Evolutionary conservation across 1,140 invertebrate species (phyloP).

Genomic region (Aphaenogaster rudis): DNA sequence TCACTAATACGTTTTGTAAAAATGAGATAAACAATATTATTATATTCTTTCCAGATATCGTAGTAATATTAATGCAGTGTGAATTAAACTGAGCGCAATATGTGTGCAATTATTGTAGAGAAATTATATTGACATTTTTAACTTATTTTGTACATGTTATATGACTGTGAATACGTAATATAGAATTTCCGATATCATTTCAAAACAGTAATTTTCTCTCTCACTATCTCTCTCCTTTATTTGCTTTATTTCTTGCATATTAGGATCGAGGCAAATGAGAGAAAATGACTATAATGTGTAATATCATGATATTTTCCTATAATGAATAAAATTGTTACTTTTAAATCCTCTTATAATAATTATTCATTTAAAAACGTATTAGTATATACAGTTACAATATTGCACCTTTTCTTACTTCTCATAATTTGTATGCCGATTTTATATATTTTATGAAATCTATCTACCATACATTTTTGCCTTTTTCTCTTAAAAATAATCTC

Average conservation of each 20-base stretch:
- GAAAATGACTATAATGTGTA: neutral
- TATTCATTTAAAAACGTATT: neutral
- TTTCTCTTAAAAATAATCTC: neutral
- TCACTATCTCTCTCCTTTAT: neutral
- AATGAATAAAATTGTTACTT: slow-evolving; percentile 7
- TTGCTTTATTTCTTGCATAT: neutral
- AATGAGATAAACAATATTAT: neutral
- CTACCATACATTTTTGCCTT: neutral
- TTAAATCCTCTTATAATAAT: neutral
- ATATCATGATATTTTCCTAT: neutral
- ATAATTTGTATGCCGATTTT: neutral
- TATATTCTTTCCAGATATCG: neutral
- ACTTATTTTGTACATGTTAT: neutral
- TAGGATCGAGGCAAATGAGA: neutral
- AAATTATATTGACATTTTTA: neutral
- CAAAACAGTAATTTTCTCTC: neutral
- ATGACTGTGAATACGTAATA: neutral
- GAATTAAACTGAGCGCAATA: neutral
- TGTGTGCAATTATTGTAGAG: neutral
- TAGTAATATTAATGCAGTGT: neutral
- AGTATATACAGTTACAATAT: neutral
- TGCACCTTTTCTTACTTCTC: neutral
- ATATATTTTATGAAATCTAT: neutral
- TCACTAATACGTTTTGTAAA: too few relatives aligned
- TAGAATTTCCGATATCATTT: neutral